A percentile compares a stretch with the other conserved stretches of the same genome.
Evolutionary conservation across 2,113 vertebrate species (phyloP).

Genomic region (Hepsetus odoe): DNA sequence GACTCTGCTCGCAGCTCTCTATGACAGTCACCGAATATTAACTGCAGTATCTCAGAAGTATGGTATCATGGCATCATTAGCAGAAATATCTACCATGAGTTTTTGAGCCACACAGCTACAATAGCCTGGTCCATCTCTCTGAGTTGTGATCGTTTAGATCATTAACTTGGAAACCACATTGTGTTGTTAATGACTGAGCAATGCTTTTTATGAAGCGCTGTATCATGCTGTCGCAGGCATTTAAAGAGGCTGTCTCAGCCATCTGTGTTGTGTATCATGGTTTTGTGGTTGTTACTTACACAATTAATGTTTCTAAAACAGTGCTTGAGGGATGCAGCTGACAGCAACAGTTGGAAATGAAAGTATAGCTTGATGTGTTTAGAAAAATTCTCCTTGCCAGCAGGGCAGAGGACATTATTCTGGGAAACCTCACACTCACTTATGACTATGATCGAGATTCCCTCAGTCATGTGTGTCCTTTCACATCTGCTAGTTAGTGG

Average conservation of each 20-base stretch:
- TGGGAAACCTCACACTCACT: conserved; percentile 26
- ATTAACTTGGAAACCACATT: conserved; percentile 9
- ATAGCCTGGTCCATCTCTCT: background rate
- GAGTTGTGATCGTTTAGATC: background rate
- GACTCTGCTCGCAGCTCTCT: background rate
- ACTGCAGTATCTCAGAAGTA: background rate
- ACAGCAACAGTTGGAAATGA: conserved; percentile 4
- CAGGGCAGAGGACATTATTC: conserved; percentile 1
- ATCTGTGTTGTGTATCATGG: conserved; percentile 2
- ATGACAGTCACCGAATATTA: background rate
- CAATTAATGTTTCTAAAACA: conserved; percentile 30
- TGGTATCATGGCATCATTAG: background rate
- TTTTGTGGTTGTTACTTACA: background rate
- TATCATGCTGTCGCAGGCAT: conserved; percentile 35
- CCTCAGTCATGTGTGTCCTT: conserved; percentile 7
- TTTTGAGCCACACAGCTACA: background rate
- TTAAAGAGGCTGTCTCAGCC: background rate
- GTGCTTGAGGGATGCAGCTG: conserved; percentile 3
- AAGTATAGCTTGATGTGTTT: conserved; percentile 1
- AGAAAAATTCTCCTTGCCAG: conserved; percentile 24
- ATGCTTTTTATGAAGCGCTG: background rate
- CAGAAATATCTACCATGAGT: background rate
- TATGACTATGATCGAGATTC: background rate
- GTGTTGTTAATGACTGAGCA: conserved; percentile 18
- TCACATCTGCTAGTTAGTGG: background rate